Base-by-base conservation (phyloP, 1,140 invertebrate genomes). In the Melipona quadrifasciata region DNA sequence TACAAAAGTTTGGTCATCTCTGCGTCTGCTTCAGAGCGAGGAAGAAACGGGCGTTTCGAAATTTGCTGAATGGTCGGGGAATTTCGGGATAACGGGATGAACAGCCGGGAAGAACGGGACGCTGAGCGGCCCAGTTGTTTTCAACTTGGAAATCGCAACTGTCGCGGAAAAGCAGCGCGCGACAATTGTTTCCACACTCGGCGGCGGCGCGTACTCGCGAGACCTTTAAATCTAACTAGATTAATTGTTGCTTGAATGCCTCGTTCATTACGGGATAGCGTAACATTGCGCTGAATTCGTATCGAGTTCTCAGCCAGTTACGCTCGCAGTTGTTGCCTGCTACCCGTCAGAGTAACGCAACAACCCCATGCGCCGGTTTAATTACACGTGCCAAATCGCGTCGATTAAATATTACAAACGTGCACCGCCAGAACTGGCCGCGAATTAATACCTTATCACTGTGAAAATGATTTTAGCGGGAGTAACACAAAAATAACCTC, bases 171-270 rank as follows among this genome's bases (percentile, higher is more conserved):
- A 78, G 67, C 77, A 31, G 57, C 51, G 55, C 39, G 24, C 64
- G 76, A 57, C 70, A 51, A 85, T 82, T 82, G 68, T 85, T 86
- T 72, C 65, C 75, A 58, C 47, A 75, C 76, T 57, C 65, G 58
- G 47, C 58, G 53, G 24, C 57, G 39, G 21, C 27, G 72, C 16
- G 71, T 80, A 73, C 85, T 76, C 80, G 68, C 21, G 84, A 81
- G 58, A 80, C 81, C 81, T 91, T 90, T 90, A 86, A 87, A 90
- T 90, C 77, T 67, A 86, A 89, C 75, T 80, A 84, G 79, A 89
- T 91, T 90, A 91, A 91, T 81, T 84, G 84, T 71, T 76, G 79
- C 72, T 86, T 76, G 75, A 87, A 81, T 64, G 74, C 47, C 65
- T 64, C 71, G 76, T 90, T 87, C 85, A 82, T 90, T 89, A 80